Percentiles rank a stretch among this genome's conserved stretches.
Conservation (phyloP, 2,888 invertebrate species). For the Coenonympha glycerion region DNA sequence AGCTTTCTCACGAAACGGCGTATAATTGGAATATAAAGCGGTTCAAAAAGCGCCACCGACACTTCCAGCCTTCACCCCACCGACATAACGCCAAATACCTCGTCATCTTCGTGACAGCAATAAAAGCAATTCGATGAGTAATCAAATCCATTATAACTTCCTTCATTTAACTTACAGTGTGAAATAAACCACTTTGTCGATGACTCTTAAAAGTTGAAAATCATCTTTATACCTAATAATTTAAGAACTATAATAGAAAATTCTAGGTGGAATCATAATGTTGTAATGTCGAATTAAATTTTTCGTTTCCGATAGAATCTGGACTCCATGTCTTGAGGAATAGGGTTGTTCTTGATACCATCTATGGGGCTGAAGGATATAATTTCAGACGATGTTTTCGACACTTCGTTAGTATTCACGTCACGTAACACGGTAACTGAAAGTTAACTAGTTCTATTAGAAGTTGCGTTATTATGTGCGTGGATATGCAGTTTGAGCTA, state of each 20-base stretch:
- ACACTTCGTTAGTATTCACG: constrained; percentile 32
- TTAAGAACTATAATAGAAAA: neutral
- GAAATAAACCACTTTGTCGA: constrained; percentile 4
- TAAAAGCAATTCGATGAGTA: constrained; percentile 26
- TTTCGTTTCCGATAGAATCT: constrained; percentile 15
- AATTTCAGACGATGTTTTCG: constrained; percentile 29
- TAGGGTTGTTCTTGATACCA: constrained; percentile 14
- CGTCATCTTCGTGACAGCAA: constrained; percentile 20
- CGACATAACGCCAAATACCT: constrained; percentile 11
- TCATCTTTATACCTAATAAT: neutral
- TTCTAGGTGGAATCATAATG: constrained; percentile 5
- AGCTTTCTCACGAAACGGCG: neutral
- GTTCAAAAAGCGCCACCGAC: constrained; percentile 1
- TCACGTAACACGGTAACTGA: constrained; percentile 28
- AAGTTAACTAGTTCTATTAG: constrained; percentile 28
- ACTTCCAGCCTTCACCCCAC: neutral
- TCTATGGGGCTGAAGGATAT: constrained; percentile 6
- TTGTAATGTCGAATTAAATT: constrained; percentile 21
- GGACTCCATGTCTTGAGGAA: constrained; percentile 1
- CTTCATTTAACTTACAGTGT: constrained; percentile 26
- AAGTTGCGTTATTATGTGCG: constrained; percentile 2
- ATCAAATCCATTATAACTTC: constrained; percentile 28
- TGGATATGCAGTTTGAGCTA: neutral
- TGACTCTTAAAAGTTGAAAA: neutral
- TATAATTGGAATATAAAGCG: neutral